A percentile compares a stretch with the other conserved stretches of the same genome.
Conservation (phyloP, 2,797 vertebrate species). For the Hippopotamyrus pictus region DNA sequence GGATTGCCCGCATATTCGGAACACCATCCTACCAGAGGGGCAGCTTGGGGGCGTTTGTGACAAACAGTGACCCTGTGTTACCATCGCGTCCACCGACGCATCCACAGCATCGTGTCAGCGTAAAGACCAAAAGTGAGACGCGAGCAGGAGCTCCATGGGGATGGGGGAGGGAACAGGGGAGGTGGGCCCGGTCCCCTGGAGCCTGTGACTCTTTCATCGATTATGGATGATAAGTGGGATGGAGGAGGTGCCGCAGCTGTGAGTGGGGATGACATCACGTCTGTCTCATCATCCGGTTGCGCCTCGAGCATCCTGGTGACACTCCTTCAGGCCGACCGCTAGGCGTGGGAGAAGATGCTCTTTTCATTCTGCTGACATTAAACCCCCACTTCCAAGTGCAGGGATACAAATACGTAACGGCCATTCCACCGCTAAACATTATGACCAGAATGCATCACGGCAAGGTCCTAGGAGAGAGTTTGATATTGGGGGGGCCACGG, state of each 20-base stretch:
- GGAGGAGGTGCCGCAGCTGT: constrained; percentile 9
- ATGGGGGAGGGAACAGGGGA: not conserved
- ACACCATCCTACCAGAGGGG: not conserved
- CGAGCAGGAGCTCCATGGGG: constrained; percentile 25
- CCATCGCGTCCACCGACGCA: constrained; percentile 6
- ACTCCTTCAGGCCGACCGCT: not conserved
- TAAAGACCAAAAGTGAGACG: constrained; percentile 31
- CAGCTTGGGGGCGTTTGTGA: not conserved
- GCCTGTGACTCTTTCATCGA: constrained; percentile 25
- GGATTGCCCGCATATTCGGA: not conserved
- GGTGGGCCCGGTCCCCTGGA: constrained; percentile 23
- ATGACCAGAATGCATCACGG: not conserved
- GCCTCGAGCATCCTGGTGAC: not conserved
- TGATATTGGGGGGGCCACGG: not conserved
- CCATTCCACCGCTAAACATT: not conserved
- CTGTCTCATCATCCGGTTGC: not conserved
- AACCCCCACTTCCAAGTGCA: not conserved
- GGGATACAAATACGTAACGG: not conserved
- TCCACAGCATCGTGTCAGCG: constrained; percentile 21
- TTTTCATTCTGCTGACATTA: not conserved
- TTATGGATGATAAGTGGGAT: constrained; percentile 29
- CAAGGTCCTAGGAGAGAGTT: not conserved
- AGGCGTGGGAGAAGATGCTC: not conserved
- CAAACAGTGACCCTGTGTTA: not conserved
- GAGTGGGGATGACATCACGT: not conserved